Percentiles rank a stretch among this genome's conserved stretches.
Conservation (phyloP, 92 coral and sea anemone species). For the Porites cylindrica region DNA sequence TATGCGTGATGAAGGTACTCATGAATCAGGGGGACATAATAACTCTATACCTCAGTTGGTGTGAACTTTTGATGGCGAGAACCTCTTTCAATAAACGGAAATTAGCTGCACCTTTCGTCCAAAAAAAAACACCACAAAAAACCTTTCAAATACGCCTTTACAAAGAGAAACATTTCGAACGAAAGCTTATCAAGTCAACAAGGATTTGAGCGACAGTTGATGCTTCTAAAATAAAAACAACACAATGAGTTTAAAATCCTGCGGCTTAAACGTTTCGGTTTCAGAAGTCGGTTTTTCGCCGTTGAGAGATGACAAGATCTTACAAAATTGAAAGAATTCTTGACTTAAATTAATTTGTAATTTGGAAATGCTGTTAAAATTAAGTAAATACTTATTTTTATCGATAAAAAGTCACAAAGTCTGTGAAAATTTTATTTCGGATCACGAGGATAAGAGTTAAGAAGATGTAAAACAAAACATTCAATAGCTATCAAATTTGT, state of each 20-base stretch:
- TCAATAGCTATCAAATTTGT: too few species aligned
- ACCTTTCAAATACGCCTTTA: neutral
- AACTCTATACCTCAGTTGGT: too few species aligned
- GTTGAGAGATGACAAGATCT: neutral
- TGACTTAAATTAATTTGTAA: neutral
- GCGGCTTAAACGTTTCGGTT: neutral
- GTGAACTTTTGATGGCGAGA: too few species aligned
- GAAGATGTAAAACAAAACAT: too few species aligned
- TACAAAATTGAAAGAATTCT: neutral
- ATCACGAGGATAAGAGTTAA: too few species aligned
- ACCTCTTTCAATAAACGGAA: too few species aligned
- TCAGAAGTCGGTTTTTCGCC: neutral
- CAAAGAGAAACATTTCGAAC: neutral
- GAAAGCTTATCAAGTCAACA: neutral
- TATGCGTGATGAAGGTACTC: too few species aligned
- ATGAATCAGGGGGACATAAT: too few species aligned
- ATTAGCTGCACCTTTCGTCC: too few species aligned
- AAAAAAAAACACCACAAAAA: too few species aligned
- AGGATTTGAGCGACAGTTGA: neutral
- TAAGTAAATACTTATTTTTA: neutral
- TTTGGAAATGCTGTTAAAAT: neutral
- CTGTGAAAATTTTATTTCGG: neutral
- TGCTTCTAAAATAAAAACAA: too few species aligned
- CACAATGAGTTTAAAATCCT: neutral
- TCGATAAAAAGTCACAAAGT: neutral